phyloP scores from a whole-genome alignment of 2,888 invertebrate genomes.

The Drosophila nigricruria region DNA sequence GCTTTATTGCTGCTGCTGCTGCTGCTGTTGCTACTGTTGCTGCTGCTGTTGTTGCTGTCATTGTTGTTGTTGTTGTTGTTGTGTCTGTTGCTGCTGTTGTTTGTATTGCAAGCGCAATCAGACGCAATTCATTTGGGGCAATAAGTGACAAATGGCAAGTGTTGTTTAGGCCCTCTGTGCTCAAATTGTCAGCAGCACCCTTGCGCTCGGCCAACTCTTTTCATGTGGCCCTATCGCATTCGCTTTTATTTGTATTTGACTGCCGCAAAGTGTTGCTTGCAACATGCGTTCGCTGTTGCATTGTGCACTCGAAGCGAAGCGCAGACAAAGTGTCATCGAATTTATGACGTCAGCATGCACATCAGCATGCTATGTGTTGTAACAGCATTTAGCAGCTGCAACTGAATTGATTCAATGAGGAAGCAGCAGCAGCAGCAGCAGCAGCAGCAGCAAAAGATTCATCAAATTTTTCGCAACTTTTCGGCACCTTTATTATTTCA shows the following conservation, averaged over 20 bases:
- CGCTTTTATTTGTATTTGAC: slow-evolving; percentile 9
- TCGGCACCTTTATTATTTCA: neutral
- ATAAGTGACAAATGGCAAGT: slow-evolving; percentile 26
- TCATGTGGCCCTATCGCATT: neutral
- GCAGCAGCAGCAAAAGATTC: slow-evolving; percentile 7
- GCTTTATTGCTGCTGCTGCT: neutral
- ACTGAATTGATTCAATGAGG: slow-evolving; percentile 24
- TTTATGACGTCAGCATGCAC: slow-evolving; percentile 30
- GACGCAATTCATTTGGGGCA: slow-evolving; percentile 41
- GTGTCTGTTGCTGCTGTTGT: neutral
- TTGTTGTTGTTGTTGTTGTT: neutral
- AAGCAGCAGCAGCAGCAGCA: neutral
- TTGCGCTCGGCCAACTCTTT: neutral
- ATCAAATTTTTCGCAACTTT: slow-evolving; percentile 17
- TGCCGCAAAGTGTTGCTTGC: slow-evolving; percentile 37
- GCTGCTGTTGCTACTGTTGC: neutral
- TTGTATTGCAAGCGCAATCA: slow-evolving; percentile 38
- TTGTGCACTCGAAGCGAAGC: slow-evolving; percentile 8
- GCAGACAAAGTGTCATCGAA: slow-evolving; percentile 16
- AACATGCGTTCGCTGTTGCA: slow-evolving; percentile 24
- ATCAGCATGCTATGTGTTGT: slow-evolving; percentile 40
- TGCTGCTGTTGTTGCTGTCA: neutral
- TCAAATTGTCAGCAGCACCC: neutral
- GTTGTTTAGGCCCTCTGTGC: slow-evolving; percentile 6
- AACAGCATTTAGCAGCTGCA: slow-evolving; percentile 23